Base-by-base conservation (phyloP, 1,140 invertebrate genomes). In the Drosophila novamexicana region DNA sequence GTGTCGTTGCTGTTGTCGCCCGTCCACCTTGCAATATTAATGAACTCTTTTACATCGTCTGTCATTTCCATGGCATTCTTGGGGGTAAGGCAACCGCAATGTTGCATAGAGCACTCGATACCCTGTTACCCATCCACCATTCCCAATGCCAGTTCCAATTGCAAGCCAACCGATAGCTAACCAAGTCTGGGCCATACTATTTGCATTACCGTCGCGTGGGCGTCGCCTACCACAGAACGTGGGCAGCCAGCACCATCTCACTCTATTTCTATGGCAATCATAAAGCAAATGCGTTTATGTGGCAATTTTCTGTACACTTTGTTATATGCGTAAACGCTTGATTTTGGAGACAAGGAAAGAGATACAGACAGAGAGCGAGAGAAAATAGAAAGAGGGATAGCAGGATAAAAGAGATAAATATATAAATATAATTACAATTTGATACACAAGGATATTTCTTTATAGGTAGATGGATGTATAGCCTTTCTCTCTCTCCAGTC, bases 41-140 rank as follows among this genome's bases (percentile, higher is more conserved):
- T 86, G 83, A 86, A 88, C 83, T 88, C 83, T 88, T 88, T 88
- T 88, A 88, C 79, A 82, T 88, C 83, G 82, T 86, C 83, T 86
- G 68, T 79, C 83, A 82, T 88, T 88, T 79, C 76, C 83, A 82
- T 68, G 47, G 71, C 61, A 53, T 79, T 83, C 80, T 54, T 36
- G 29, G 47, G 22, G 79, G 42, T 22, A 75, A 42, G 39, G 45
- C 59, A 75, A 70, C 66, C 66, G 45, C 72, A 64, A 64, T 67
- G 32, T 64, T 63, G 45, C 66, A 32, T 42, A 36, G 44, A 29
- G 29, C 65, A 29, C 39, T 36, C 36, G n/a, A 16, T 63, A 29
- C 7, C 32, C 22, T n/a, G 32, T 22, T 36, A 29, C 14, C 37
- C 40, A 32, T 9, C 3, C 2, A 10, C 14, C 36, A 40, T 34